Conservation (phyloP, 1,140 invertebrate genomes). For the Brachionus paranguensis region DNA sequence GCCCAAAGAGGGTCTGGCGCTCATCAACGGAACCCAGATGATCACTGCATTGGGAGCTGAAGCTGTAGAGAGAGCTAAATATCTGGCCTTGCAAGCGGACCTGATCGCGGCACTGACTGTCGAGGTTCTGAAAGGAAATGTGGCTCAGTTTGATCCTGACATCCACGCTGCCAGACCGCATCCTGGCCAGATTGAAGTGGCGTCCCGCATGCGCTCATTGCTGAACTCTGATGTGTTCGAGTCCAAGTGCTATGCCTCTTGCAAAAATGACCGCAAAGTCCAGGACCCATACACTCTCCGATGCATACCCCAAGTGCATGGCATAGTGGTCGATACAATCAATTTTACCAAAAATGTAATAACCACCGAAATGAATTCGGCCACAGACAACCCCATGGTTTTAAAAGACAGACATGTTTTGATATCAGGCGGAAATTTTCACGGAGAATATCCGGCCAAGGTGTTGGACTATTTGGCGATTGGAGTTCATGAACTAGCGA, state of each 20-base stretch:
- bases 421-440: constrained; percentile 67
- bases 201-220: constrained; percentile 62
- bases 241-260: constrained; percentile 69
- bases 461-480: constrained; percentile 68
- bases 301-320: constrained; percentile 65
- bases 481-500: constrained; percentile 67
- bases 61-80: constrained; percentile 62
- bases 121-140: constrained; percentile 69
- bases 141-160: constrained; percentile 66
- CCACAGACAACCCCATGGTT: constrained; percentile 68
- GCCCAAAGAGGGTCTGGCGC: constrained; percentile 67
- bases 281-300: constrained; percentile 70
- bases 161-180: constrained; percentile 66
- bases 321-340: neutral
- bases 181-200: constrained; percentile 64
- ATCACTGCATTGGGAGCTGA: constrained; percentile 67
- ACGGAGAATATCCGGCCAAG: constrained; percentile 71
- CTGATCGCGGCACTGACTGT: constrained; percentile 67
- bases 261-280: constrained; percentile 66
- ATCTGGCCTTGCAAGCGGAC: constrained; percentile 65
- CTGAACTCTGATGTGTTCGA: constrained; percentile 66
- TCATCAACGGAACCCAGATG: constrained; percentile 71
- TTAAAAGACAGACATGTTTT: constrained; percentile 66
- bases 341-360: constrained; percentile 33
- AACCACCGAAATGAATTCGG: constrained; percentile 62